Conservation (phyloP, 2,797 vertebrate species). For the Poliocrania exsul region DNA sequence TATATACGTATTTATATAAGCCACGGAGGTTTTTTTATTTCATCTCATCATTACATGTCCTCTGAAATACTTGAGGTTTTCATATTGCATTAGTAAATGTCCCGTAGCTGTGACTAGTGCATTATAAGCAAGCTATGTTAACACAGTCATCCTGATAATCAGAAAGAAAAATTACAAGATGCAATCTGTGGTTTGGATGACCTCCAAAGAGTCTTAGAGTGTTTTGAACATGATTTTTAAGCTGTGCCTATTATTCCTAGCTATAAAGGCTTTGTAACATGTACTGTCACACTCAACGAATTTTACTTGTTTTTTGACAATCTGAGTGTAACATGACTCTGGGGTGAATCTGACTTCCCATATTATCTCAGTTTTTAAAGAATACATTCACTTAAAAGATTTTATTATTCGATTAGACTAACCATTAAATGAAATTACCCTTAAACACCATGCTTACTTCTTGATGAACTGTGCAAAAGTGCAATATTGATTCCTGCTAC, state of each 20-base stretch:
- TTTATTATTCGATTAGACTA: background rate
- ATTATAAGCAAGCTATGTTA: slow-evolving; percentile 5
- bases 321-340: background rate
- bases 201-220: slow-evolving; percentile 21
- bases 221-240: background rate
- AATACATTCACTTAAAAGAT: background rate
- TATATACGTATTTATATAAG: slow-evolving; percentile 43
- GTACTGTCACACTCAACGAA: slow-evolving; percentile 35
- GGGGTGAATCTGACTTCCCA: background rate
- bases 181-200: slow-evolving; percentile 28
- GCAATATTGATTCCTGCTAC: background rate
- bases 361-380: slow-evolving; percentile 6
- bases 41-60: slow-evolving; percentile 21
- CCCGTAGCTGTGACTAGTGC: background rate
- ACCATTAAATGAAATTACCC: background rate
- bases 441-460: slow-evolving; percentile 22
- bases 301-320: background rate
- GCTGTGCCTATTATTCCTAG: background rate
- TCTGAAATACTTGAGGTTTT: slow-evolving; percentile 16
- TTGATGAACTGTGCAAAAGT: slow-evolving; percentile 15
- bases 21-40: background rate
- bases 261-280: slow-evolving; percentile 22
- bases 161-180: slow-evolving; percentile 44
- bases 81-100: slow-evolving; percentile 1
- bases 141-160: slow-evolving; percentile 30